Evolutionary conservation across 2,888 invertebrate species (phyloP), one percentile per base, ranked within the genome.

Genomic region (Dione juno): DNA sequence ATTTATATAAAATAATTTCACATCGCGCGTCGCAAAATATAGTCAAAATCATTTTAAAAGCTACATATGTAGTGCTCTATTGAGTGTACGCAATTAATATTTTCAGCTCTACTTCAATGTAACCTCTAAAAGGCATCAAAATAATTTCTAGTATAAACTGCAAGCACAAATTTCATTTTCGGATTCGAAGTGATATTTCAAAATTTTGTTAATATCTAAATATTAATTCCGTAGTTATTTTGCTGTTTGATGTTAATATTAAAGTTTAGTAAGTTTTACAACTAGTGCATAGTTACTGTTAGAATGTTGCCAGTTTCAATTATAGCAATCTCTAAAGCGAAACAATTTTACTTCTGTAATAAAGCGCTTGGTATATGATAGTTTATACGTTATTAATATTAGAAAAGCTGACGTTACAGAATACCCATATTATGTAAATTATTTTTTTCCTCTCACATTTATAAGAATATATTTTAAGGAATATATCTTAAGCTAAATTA

Each of bases 271-370:
- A 63, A 69, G 43, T 69, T 69, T 21, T 16, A n/a, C 53, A 61
- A 52, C 50, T 59, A 40, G 9, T 52, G 21, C 41, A 45, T n/a
- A n/a, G n/a, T n/a, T n/a, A n/a, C 48, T 54, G 63, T 54, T 64
- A 69, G 68, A 54, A 68, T 70, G 53, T 72, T 66, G 64, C 66
- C 64, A 54, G 53, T 66, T 59, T 64, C 69, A 72, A 72, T 69
- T 71, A 72, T 40, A 58, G 65, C 65, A 66, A 70, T 73, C 65
- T 73, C 64, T 61, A 70, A 73, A 73, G 64, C 70, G 70, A 53
- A 64, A 70, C 41, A 37, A 43, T 61, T 67, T 67, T 28, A 52
- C 52, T 67, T 52, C 21, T 50, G 50, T 67, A 48, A 40, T 21
- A 61, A 45, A 50, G 19, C 19, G 50, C 19, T 64, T 64, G 13